A percentile compares a stretch with the other conserved stretches of the same genome.
phyloP scores from a whole-genome alignment of 2,888 invertebrate species.

The Polyommatus icarus region DNA sequence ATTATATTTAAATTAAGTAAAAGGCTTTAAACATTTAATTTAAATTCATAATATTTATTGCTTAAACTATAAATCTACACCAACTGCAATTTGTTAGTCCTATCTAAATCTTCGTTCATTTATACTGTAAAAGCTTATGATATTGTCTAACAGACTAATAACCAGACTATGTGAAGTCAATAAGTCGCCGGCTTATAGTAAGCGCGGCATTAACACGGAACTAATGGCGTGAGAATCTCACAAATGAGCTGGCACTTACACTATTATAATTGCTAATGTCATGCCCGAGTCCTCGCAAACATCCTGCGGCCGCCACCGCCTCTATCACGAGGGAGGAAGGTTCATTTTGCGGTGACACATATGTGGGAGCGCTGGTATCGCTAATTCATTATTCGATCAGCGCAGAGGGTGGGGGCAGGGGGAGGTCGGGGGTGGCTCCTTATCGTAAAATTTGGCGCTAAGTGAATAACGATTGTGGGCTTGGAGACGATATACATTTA shows the following conservation, averaged over 20 bases:
- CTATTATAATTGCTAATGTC: constrained; percentile 75
- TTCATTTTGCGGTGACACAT: constrained; percentile 33
- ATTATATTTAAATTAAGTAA: too few species aligned
- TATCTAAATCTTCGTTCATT: too few species aligned
- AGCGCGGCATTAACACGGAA: neutral
- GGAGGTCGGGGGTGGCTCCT: constrained; percentile 41
- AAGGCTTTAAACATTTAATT: neutral
- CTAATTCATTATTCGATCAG: constrained; percentile 53
- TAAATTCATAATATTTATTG: neutral
- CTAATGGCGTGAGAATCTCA: constrained; percentile 27
- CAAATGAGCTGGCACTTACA: constrained; percentile 70
- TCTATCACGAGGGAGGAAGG: constrained; percentile 38
- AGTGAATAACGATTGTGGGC: constrained; percentile 32
- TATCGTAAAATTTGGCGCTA: constrained; percentile 36
- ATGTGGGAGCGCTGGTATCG: constrained; percentile 44
- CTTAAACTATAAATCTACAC: neutral
- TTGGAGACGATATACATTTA: neutral
- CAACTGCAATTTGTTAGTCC: neutral
- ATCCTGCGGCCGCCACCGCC: constrained; percentile 26
- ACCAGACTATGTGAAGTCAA: neutral
- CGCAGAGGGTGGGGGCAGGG: constrained; percentile 45
- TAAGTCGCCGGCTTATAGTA: neutral
- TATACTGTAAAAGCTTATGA: too few species aligned
- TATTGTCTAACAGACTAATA: neutral
- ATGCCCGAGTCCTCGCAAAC: constrained; percentile 41